These are phyloP conservation scores for Phthorimaea operculella DNA, from an alignment of 1,140 invertebrate genomes.

Conservation along the genomic window DNA sequence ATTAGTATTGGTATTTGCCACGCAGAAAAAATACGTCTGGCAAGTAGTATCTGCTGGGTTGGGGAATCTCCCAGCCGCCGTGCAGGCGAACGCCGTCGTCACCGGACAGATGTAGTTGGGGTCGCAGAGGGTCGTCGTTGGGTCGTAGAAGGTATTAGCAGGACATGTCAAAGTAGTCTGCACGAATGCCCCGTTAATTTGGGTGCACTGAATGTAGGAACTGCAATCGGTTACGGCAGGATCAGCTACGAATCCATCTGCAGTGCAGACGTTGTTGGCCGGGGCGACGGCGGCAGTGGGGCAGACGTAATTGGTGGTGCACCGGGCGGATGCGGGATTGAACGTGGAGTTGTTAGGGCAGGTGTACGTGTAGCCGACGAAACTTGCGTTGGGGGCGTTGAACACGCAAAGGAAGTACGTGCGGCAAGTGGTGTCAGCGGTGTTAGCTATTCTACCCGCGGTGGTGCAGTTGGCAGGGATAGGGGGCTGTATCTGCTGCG, in stretches of 20 bases:
- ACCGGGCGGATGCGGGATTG: conserved; percentile 18
- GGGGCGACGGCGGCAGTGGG: too few species aligned
- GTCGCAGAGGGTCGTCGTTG: conserved; percentile 38
- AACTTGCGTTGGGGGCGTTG: conserved; percentile 21
- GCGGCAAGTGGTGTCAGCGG: conserved; percentile 30
- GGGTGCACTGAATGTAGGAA: conserved; percentile 32
- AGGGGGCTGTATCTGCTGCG: too few species aligned
- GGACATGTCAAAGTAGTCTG: conserved; percentile 30
- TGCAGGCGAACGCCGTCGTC: conserved; percentile 20
- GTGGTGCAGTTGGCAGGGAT: conserved; percentile 17
- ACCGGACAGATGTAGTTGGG: conserved; percentile 27
- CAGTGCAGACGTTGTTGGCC: conserved; percentile 21
- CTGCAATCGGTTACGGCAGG: conserved; percentile 30
- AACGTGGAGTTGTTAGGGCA: conserved; percentile 32
- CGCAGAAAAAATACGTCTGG: conserved; percentile 37
- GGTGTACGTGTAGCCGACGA: conserved; percentile 26
- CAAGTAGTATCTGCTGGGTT: conserved; percentile 30
- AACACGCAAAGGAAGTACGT: conserved; percentile 37
- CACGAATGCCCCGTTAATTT: conserved; percentile 24
- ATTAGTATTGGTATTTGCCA: conserved; percentile 3
- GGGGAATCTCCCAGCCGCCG: conserved; percentile 30
- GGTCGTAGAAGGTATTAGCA: conserved; percentile 26
- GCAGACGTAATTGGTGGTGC: conserved; percentile 17
- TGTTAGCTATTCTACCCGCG: conserved; percentile 32
- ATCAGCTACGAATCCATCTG: conserved; percentile 32